Percentiles rank a stretch among this genome's conserved stretches.
Conservation (phyloP, 1,140 invertebrate species). For the Ips typographus region DNA sequence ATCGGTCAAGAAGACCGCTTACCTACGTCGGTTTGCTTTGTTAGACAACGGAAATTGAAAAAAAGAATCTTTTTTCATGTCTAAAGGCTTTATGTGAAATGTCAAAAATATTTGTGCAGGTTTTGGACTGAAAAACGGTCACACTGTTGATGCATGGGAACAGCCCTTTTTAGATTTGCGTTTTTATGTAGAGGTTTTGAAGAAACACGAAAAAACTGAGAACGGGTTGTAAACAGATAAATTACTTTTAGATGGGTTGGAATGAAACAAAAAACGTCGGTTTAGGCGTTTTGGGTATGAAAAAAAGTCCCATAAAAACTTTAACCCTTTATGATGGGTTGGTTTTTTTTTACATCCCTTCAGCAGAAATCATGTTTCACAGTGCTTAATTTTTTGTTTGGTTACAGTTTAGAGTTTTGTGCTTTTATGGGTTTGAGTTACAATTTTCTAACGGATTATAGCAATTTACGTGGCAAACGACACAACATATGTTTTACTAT, state of each 20-base stretch:
- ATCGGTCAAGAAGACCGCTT: conserved; percentile 19
- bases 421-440: not conserved
- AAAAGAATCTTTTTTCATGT: not conserved
- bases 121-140: not conserved
- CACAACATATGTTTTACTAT: not conserved
- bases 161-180: conserved; percentile 5
- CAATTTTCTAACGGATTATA: not conserved
- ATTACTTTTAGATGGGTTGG: not conserved
- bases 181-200: too few relatives aligned
- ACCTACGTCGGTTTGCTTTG: conserved; percentile 9
- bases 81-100: conserved; percentile 3
- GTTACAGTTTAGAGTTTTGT: not conserved
- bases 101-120: conserved; percentile 16
- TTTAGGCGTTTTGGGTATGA: not conserved
- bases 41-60: conserved; percentile 13
- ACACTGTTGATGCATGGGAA: not conserved
- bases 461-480: too few relatives aligned
- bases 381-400: not conserved
- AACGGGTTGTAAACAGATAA: not conserved
- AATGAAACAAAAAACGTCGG: not conserved
- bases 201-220: not conserved
- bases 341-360: too few relatives aligned
- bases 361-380: too few relatives aligned
- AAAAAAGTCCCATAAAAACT: not conserved
- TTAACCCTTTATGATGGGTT: too few relatives aligned